Conservation (phyloP, 37 sponge, comb jelly and placozoan species). For the Oopsacas minuta region DNA sequence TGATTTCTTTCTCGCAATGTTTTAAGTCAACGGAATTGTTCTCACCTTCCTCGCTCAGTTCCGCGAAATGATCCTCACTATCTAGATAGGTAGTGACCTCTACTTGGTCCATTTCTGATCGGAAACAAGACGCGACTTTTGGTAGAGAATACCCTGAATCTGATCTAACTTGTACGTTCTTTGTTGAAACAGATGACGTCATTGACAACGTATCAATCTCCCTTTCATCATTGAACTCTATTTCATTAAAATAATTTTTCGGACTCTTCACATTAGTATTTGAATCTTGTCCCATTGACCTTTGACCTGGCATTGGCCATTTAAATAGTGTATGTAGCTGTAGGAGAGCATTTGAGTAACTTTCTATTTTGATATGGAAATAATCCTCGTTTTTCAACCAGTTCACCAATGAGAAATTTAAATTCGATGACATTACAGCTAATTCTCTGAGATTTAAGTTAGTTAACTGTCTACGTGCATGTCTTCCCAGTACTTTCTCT, state of each 20-base stretch:
- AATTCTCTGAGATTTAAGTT: slow-evolving; percentile 41
- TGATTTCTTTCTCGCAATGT: background rate
- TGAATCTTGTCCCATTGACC: background rate
- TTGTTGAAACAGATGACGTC: background rate
- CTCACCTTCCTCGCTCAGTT: background rate
- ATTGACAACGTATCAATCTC: background rate
- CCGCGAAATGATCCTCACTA: background rate
- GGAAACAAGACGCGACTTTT: background rate
- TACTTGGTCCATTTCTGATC: background rate
- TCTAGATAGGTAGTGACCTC: background rate
- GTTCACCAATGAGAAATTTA: slow-evolving; percentile 49
- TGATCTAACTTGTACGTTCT: background rate
- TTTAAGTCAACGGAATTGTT: background rate
- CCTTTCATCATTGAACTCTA: background rate
- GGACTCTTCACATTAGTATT: background rate
- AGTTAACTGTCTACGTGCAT: slow-evolving; percentile 62
- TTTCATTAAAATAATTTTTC: background rate
- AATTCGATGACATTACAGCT: slow-evolving; percentile 66
- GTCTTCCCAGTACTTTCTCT: slow-evolving; percentile 64
- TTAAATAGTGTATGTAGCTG: background rate
- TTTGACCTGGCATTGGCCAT: background rate
- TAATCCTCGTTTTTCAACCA: slow-evolving; percentile 63
- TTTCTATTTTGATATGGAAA: background rate
- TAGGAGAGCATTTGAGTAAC: background rate
- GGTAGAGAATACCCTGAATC: background rate